Evolutionary conservation across 2,113 vertebrate genomes (phyloP).

Genomic region (Hippocampus guttulatus): DNA sequence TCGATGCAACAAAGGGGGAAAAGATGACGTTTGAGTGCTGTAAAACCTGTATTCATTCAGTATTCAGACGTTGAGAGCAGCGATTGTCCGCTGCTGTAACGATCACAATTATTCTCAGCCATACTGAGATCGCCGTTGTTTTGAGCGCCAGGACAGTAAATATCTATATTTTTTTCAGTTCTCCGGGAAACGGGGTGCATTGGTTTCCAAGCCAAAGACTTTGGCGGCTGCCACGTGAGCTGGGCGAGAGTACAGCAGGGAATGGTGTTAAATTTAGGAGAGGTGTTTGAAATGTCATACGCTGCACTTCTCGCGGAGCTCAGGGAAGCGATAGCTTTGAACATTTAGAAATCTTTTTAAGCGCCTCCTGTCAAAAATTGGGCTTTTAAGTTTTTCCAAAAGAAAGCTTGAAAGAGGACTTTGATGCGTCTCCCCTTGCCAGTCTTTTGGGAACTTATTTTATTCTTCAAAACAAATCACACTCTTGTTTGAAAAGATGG

Average conservation of each 20-base stretch:
- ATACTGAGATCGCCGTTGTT: neutral
- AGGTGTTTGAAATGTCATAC: slow-evolving; percentile 14
- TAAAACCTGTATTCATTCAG: neutral
- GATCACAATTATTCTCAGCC: neutral
- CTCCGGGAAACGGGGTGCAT: neutral
- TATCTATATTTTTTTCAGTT: neutral
- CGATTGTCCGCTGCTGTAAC: neutral
- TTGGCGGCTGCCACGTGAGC: slow-evolving; percentile 11
- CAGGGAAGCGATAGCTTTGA: slow-evolving; percentile 6
- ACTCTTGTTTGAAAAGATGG: neutral
- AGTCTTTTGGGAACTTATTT: neutral
- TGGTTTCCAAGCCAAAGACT: neutral
- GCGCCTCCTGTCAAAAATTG: slow-evolving; percentile 4
- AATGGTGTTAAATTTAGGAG: slow-evolving; percentile 15
- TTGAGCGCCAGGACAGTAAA: neutral
- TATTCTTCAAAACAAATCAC: neutral
- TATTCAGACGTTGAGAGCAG: neutral
- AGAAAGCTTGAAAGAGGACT: slow-evolving; percentile 1
- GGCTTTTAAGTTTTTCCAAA: slow-evolving; percentile 1
- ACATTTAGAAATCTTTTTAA: slow-evolving; percentile 11
- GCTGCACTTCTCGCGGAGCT: neutral
- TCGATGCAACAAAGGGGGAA: neutral
- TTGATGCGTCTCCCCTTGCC: neutral
- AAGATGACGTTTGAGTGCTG: neutral
- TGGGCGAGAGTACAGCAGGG: neutral